Evolutionary conservation across 2,113 vertebrate species (phyloP).

Genomic region (Azemiops feae): DNA sequence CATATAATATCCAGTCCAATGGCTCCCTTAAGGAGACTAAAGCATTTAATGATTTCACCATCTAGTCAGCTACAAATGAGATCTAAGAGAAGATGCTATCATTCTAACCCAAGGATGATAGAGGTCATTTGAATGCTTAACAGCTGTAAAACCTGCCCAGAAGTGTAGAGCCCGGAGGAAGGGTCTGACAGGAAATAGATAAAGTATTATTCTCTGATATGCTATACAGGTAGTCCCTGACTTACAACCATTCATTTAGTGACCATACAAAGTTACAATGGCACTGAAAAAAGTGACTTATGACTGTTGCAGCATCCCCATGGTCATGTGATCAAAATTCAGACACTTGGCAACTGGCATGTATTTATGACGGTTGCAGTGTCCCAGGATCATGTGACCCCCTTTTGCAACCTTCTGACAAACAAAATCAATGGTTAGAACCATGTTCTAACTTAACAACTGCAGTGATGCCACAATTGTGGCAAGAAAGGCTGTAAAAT

Average conservation of each 20-base stretch:
- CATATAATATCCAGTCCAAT: not conserved
- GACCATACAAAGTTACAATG: not conserved
- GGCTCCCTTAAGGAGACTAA: not conserved
- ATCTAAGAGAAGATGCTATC: not conserved
- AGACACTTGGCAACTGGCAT: not conserved
- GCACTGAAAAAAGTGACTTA: not conserved
- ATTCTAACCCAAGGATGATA: not conserved
- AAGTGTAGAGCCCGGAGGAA: not conserved
- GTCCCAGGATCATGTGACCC: not conserved
- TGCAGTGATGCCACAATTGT: not conserved
- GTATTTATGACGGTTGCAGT: not conserved
- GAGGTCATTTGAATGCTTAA: not conserved
- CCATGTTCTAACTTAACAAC: not conserved
- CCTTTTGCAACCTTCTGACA: not conserved
- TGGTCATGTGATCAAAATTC: not conserved
- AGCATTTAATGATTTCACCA: not conserved
- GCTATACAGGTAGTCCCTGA: not conserved
- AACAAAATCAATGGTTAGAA: not conserved
- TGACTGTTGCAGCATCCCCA: not conserved
- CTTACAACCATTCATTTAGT: not conserved
- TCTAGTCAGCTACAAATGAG: not conserved
- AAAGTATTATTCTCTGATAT: no score
- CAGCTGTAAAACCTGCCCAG: not conserved
- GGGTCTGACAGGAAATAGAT: not conserved
- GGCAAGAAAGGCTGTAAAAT: not conserved